A percentile compares a stretch with the other conserved stretches of the same genome.
These are phyloP conservation scores for Anagrus nilaparvatae DNA, from an alignment of 1,140 invertebrate species.

Conservation along the genomic window DNA sequence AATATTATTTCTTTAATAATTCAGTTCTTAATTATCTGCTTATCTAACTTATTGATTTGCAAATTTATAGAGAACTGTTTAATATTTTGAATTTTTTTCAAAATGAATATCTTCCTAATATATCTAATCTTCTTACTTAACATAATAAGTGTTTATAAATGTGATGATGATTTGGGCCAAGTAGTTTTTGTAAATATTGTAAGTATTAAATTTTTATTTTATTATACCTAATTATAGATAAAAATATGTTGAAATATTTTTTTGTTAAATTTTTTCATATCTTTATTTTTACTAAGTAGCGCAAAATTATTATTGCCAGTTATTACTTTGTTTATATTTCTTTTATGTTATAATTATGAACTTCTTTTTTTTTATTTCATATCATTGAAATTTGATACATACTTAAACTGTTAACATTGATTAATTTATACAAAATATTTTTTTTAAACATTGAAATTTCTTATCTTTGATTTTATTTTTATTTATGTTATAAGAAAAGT, in stretches of 20 bases:
- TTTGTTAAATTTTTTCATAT: conserved; percentile 1
- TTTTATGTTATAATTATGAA: not conserved
- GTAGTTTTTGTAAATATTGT: conserved; percentile 31
- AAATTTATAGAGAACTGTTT: no score
- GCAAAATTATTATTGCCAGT: not conserved
- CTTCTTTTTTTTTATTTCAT: not conserved
- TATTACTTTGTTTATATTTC: conserved; percentile 1
- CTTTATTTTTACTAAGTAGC: conserved; percentile 4
- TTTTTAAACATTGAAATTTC: no score
- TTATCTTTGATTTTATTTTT: not conserved
- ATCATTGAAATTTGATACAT: not conserved
- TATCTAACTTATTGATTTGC: no score
- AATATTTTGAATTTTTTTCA: no score
- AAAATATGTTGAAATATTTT: not conserved
- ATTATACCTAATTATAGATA: not conserved
- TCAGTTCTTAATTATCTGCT: no score
- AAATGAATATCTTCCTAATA: no score
- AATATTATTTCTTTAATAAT: no score
- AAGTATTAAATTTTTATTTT: conserved; percentile 17
- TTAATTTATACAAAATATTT: no score
- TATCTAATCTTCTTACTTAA: no score
- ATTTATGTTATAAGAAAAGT: not conserved
- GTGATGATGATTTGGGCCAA: conserved; percentile 21
- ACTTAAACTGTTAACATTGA: no score
- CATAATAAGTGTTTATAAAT: no score